Evolutionary conservation across 2,888 invertebrate genomes (phyloP), one percentile per base, ranked within the genome.

Genomic region (Mechanitis mazaeus): DNA sequence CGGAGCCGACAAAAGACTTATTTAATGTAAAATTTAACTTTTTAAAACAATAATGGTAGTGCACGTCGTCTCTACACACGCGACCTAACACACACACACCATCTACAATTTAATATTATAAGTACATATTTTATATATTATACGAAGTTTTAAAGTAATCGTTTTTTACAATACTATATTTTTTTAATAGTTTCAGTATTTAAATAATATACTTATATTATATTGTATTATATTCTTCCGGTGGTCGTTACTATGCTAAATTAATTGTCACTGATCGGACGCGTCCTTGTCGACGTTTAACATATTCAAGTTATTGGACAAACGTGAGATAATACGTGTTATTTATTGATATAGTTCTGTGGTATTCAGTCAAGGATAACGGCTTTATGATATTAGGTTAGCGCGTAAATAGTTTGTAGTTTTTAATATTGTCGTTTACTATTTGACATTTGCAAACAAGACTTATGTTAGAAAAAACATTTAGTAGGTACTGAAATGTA

Each of bases 61-160:
- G 76, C 67, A 71, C 72, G 73, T 79, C 76, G 79, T 78, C 77
- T 78, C 77, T 71, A 75, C 78, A 78, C 83, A 80, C 81, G 78
- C 80, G 72, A 73, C 71, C 85, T 84, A 83, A 84, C 81, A 20
- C 20, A 84, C 81, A 85, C 76, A 85, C 84, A 82, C 81, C 67
- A 63, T 61, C 64, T 76, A 57, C 50, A 46, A 60, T 63, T 64
- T 77, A 57, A 64, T 64, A 61, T 45, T 50, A 46, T 57, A 61
- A 47, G 55, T 65, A 58, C 11, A 7, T 42, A 9, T 42, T 42
- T 42, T 28, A 59, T 35, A 55, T 20, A 45, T 35, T 55, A 55
- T 55, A 59, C 31, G 54, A 33, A 20, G 11, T 53, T 9, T 42
- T 56, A 42, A 42, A 11, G 31, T 53, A 54, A 54, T 54, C 20